Evolutionary conservation across 1,140 invertebrate species (phyloP).

Genomic region (Trissolcus basalis): DNA sequence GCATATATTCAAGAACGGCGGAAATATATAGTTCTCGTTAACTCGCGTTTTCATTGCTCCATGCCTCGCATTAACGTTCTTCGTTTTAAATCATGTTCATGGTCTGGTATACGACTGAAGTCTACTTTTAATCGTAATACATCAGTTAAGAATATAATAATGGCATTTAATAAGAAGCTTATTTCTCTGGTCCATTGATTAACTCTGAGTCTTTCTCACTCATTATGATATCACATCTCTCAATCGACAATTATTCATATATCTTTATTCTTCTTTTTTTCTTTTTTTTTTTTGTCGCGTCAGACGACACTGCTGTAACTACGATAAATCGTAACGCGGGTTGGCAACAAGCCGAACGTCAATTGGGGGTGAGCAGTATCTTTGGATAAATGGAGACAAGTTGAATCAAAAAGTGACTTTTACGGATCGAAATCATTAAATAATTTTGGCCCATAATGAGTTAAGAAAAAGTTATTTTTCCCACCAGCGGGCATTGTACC

Average conservation of each 20-base stretch:
- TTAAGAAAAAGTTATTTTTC: slow-evolving; percentile 52
- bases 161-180: background rate
- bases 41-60: no score
- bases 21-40: background rate
- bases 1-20: no score
- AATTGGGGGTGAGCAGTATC: slow-evolving; percentile 47
- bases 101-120: no score
- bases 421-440: slow-evolving; percentile 50
- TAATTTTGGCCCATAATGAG: slow-evolving; percentile 48
- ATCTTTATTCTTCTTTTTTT: no score
- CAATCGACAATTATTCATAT: background rate
- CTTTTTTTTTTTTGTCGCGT: slow-evolving; percentile 11
- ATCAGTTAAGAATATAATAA: no score
- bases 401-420: slow-evolving; percentile 13
- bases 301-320: slow-evolving; percentile 8
- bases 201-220: no score
- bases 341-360: slow-evolving; percentile 31
- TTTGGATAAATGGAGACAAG: slow-evolving; percentile 13
- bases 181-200: no score
- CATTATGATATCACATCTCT: slow-evolving; percentile 1
- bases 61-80: no score
- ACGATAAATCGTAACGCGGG: slow-evolving; percentile 9
- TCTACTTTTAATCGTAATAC: no score
- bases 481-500: slow-evolving; percentile 34
- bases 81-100: no score